These are phyloP conservation scores for Melanotaenia duboulayi DNA, from an alignment of 2,113 vertebrate genomes.

Conservation along the genomic window DNA sequence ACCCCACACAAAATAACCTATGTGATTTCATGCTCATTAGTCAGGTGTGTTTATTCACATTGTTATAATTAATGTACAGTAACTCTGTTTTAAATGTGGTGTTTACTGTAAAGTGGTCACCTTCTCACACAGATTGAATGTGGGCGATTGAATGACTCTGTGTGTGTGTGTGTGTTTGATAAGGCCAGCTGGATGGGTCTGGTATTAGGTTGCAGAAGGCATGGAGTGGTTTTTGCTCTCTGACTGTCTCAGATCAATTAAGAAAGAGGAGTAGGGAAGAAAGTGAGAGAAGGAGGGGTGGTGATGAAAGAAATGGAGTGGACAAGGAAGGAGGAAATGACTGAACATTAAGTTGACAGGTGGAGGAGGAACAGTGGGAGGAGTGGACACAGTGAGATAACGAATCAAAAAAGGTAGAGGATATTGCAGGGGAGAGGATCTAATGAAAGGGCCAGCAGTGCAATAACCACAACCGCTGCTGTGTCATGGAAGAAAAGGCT, in stretches of 20 bases:
- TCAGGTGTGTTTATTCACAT: slow-evolving; percentile 42
- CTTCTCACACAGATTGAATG: slow-evolving; percentile 58
- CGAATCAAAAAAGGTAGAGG: slow-evolving; percentile 26
- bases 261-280: slow-evolving; percentile 50
- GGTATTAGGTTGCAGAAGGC: slow-evolving; percentile 77
- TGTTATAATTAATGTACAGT: slow-evolving; percentile 19
- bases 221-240: slow-evolving; percentile 64
- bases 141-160: slow-evolving; percentile 45
- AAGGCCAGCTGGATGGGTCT: slow-evolving; percentile 68
- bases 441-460: slow-evolving; percentile 56
- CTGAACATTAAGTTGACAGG: slow-evolving; percentile 70
- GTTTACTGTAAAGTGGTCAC: slow-evolving; percentile 61
- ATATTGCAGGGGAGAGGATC: slow-evolving; percentile 63
- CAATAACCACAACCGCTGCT: slow-evolving; percentile 39
- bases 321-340: slow-evolving; percentile 72
- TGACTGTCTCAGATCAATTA: slow-evolving; percentile 78
- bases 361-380: slow-evolving; percentile 46
- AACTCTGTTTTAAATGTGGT: slow-evolving; percentile 36
- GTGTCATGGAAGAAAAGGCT: slow-evolving; percentile 35
- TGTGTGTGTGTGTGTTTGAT: slow-evolving; percentile 39
- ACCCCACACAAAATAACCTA: background rate
- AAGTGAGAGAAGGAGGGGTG: slow-evolving; percentile 13
- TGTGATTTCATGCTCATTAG: slow-evolving; percentile 16
- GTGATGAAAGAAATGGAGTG: slow-evolving; percentile 63
- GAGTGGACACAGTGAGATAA: slow-evolving; percentile 37